phyloP scores from a whole-genome alignment of 2,888 invertebrate genomes.

The Drosophila ustulata region DNA sequence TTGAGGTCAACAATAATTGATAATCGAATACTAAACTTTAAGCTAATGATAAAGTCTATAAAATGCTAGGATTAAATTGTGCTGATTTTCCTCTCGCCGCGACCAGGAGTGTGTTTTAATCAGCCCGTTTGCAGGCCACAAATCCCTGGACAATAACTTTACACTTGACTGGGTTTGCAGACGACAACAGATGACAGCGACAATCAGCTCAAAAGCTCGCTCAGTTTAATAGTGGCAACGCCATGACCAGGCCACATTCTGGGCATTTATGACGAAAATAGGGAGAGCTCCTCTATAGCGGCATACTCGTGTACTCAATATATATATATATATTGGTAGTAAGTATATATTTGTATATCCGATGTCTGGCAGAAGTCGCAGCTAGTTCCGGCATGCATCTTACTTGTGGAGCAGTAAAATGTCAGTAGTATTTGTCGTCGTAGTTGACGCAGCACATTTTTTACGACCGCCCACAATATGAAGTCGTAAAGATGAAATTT shows the following conservation, averaged over 20 bases:
- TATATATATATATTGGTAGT: neutral
- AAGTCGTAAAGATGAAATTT: slow-evolving; percentile 79
- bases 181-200: slow-evolving; percentile 40
- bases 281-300: slow-evolving; percentile 37
- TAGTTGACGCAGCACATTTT: slow-evolving; percentile 73
- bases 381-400: slow-evolving; percentile 62
- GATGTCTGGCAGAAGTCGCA: slow-evolving; percentile 69
- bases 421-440: slow-evolving; percentile 38
- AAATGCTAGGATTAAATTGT: neutral
- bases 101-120: slow-evolving; percentile 44
- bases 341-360: slow-evolving; percentile 30
- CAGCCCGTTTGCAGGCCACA: slow-evolving; percentile 72
- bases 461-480: slow-evolving; percentile 81
- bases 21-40: neutral
- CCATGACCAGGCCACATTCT: slow-evolving; percentile 53
- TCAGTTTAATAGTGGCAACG: slow-evolving; percentile 51
- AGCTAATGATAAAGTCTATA: neutral
- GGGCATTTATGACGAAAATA: slow-evolving; percentile 72
- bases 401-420: slow-evolving; percentile 52
- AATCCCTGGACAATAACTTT: slow-evolving; percentile 64
- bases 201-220: slow-evolving; percentile 46
- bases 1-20: neutral
- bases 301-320: neutral
- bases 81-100: neutral
- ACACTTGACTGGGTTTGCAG: slow-evolving; percentile 57